These are phyloP conservation scores for Cepphus grylle DNA, from an alignment of 2,113 vertebrate species.

Conservation along the genomic window DNA sequence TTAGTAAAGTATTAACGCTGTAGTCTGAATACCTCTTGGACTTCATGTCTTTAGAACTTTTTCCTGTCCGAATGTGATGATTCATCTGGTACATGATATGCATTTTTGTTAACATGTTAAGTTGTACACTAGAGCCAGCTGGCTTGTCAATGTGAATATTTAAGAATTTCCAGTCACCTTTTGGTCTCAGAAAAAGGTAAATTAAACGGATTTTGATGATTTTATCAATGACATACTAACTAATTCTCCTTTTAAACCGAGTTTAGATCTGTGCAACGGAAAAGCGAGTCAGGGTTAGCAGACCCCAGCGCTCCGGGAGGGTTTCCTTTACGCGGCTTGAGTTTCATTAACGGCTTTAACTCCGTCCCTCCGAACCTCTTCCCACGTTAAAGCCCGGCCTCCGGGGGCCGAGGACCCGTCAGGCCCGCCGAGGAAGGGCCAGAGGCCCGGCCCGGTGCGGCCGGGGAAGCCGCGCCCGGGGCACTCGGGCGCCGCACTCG, in stretches of 20 bases:
- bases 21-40: conserved; percentile 39
- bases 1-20: background rate
- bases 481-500: background rate
- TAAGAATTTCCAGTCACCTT: conserved; percentile 18
- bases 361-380: background rate
- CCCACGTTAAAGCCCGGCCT: background rate
- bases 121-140: conserved; percentile 11
- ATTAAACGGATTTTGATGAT: conserved; percentile 55
- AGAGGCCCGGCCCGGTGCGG: too few species aligned
- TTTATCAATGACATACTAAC: conserved; percentile 29
- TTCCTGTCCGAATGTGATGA: conserved; percentile 5
- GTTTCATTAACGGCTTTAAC: background rate
- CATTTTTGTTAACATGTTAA: conserved; percentile 24
- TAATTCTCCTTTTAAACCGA: conserved; percentile 28
- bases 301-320: background rate
- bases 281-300: background rate
- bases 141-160: conserved; percentile 48
- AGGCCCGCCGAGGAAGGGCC: background rate
- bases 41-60: background rate
- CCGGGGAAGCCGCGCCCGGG: background rate
- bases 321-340: background rate
- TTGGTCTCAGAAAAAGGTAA: conserved; percentile 42
- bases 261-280: background rate
- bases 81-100: conserved; percentile 1
- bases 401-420: too few species aligned